A percentile compares a stretch with the other conserved stretches of the same genome.
Evolutionary conservation across 2,888 invertebrate genomes (phyloP).

Genomic region (Nasonovia ribisnigri): DNA sequence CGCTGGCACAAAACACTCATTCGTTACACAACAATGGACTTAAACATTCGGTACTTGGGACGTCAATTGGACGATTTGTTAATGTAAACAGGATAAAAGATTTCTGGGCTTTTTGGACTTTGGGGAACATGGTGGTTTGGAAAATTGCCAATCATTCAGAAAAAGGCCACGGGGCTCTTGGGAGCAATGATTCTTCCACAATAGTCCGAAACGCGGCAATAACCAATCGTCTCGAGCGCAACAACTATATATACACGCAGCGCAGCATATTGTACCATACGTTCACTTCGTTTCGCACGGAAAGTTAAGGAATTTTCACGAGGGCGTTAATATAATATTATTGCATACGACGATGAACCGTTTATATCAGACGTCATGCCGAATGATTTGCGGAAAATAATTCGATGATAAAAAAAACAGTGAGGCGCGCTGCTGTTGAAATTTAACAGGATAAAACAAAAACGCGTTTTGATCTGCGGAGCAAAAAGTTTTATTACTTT

Average conservation of each 20-base stretch:
- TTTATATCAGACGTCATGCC: background rate
- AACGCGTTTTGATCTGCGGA: background rate
- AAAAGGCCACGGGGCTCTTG: slow-evolving; percentile 43
- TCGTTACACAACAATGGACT: slow-evolving; percentile 23
- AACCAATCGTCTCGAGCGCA: slow-evolving; percentile 23
- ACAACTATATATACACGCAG: background rate
- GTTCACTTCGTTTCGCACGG: background rate
- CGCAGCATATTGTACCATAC: background rate
- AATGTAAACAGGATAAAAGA: slow-evolving; percentile 39
- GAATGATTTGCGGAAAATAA: background rate
- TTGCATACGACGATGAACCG: background rate
- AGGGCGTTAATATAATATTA: background rate
- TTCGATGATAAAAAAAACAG: background rate
- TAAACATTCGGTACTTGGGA: background rate
- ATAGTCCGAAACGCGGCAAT: background rate
- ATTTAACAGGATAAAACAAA: background rate
- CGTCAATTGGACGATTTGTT: slow-evolving; percentile 47
- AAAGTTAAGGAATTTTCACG: background rate
- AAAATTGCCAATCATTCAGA: slow-evolving; percentile 61
- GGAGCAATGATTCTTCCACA: slow-evolving; percentile 53
- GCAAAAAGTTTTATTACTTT: background rate
- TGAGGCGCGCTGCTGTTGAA: background rate
- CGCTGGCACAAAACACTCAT: background rate
- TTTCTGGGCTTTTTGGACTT: slow-evolving; percentile 25
- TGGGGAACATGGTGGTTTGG: slow-evolving; percentile 35